Evolutionary conservation across 2,797 vertebrate species (phyloP).

Genomic region (Gephyroberyx darwinii): DNA sequence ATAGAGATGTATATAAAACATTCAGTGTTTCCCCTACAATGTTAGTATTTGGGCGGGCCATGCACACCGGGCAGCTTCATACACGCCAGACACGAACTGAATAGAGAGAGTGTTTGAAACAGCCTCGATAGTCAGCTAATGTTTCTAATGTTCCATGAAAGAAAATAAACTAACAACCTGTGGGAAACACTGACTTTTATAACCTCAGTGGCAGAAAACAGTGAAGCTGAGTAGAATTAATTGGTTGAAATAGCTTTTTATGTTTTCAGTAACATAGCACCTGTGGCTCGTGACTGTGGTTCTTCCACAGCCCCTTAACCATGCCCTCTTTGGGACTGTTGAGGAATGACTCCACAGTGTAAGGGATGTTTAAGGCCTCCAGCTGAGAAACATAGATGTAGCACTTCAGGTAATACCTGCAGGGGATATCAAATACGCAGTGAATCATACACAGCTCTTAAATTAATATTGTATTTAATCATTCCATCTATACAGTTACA

Average conservation of each 20-base stretch:
- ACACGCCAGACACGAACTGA: no score
- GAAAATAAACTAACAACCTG: no score
- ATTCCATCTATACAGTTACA: not conserved
- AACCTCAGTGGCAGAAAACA: no score
- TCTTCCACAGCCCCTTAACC: constrained; percentile 97
- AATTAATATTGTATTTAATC: not conserved
- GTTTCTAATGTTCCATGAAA: no score
- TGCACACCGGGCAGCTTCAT: no score
- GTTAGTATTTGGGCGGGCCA: no score
- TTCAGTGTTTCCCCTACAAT: no score
- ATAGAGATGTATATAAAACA: not conserved
- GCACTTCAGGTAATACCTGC: constrained; percentile 89
- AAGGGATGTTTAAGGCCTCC: constrained; percentile 92
- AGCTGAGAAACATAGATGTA: constrained; percentile 91
- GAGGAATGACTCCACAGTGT: constrained; percentile 91
- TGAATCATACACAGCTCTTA: not conserved
- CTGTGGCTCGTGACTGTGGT: constrained; percentile 93
- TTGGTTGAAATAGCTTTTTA: not conserved
- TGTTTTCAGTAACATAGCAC: constrained; percentile 67
- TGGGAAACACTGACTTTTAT: no score
- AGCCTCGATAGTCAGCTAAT: no score
- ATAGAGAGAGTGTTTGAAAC: no score
- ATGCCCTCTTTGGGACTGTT: constrained; percentile 94
- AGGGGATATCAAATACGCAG: constrained; percentile 28
- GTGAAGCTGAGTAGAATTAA: not conserved